Conservation (phyloP, 2,888 invertebrate genomes). For the Cheilosia impressa region DNA sequence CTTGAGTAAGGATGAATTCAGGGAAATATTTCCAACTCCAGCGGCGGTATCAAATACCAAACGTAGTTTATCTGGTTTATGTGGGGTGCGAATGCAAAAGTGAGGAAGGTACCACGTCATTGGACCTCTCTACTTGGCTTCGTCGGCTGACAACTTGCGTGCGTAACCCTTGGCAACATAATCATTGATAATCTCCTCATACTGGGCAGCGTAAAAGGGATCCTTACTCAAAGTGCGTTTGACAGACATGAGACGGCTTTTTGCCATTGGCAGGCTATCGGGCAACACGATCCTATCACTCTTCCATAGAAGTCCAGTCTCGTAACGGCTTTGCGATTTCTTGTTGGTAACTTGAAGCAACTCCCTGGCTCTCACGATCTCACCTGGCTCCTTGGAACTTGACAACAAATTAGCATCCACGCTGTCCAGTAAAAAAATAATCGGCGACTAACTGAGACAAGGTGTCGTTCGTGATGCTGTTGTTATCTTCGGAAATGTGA, state of each 20-base stretch:
- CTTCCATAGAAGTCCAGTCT: neutral
- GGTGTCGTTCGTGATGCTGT: too few species aligned
- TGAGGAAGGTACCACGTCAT: neutral
- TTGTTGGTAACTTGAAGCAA: too few species aligned
- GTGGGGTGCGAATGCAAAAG: neutral
- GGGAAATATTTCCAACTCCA: neutral
- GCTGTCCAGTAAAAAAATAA: too few species aligned
- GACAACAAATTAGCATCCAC: too few species aligned
- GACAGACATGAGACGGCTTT: neutral
- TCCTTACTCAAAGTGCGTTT: neutral
- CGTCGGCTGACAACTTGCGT: neutral
- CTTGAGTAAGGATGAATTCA: slow-evolving; percentile 58
- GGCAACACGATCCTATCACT: neutral
- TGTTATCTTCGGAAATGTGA: neutral
- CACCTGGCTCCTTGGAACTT: too few species aligned
- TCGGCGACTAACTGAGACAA: too few species aligned
- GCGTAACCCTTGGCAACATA: slow-evolving; percentile 3
- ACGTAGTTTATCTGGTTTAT: neutral
- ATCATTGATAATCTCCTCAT: neutral
- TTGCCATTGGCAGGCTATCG: neutral
- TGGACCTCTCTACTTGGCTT: neutral
- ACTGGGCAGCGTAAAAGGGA: neutral
- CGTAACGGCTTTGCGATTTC: neutral
- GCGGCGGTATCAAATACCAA: neutral
- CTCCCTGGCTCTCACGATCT: too few species aligned